These are phyloP conservation scores for Rhizomys pruinosus DNA, from an alignment of 2,113 vertebrate genomes.

Conservation along the genomic window DNA sequence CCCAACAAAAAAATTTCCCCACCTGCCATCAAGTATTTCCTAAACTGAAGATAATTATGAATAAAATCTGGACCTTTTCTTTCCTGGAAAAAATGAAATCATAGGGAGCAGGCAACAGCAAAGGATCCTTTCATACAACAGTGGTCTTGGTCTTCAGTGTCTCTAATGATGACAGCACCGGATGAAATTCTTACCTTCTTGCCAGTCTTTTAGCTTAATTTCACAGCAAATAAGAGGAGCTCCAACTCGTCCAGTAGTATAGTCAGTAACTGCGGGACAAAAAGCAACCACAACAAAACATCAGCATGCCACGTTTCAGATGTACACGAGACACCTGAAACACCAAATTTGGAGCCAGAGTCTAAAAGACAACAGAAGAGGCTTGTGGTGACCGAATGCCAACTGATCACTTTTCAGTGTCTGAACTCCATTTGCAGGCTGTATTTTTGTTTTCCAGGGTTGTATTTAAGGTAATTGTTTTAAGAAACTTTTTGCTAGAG, in stretches of 20 bases:
- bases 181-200: slow-evolving; percentile 90
- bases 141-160: not conserved
- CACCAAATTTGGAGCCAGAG: not conserved
- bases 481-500: not conserved
- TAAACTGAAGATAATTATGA: not conserved
- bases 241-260: slow-evolving; percentile 96
- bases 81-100: not conserved
- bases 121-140: not conserved
- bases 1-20: not conserved
- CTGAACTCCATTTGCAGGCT: not conserved
- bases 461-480: slow-evolving; percentile 4
- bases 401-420: slow-evolving; percentile 1
- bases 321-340: not conserved
- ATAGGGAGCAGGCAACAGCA: not conserved
- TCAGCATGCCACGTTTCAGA: not conserved
- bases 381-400: not conserved
- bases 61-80: slow-evolving; percentile 17
- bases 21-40: slow-evolving; percentile 43
- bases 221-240: slow-evolving; percentile 97
- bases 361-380: slow-evolving; percentile 13
- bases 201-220: slow-evolving; percentile 95
- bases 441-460: not conserved
- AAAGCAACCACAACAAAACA: slow-evolving; percentile 48
- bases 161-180: not conserved
- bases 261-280: slow-evolving; percentile 86